Conservation (phyloP, 2,113 vertebrate genomes). For the Synodontis membranacea region DNA sequence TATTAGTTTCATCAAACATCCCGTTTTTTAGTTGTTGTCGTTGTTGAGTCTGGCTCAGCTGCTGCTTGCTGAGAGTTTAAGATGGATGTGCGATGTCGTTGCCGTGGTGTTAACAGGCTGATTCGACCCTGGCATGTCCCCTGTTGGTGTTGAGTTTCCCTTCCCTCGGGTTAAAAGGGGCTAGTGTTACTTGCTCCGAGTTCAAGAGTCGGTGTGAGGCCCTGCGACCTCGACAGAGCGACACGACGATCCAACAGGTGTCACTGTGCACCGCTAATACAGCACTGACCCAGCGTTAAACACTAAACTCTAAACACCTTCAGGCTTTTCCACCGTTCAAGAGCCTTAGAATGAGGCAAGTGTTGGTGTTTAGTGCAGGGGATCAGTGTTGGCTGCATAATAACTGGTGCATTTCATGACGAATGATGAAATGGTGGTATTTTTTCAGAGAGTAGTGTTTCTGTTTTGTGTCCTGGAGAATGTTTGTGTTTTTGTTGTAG, state of each 20-base stretch:
- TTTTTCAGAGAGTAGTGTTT: not conserved
- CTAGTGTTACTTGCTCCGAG: constrained; percentile 50
- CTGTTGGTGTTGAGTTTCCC: constrained; percentile 61
- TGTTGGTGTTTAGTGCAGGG: not conserved
- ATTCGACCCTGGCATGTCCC: constrained; percentile 49
- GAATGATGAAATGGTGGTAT: not conserved
- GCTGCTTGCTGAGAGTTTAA: constrained; percentile 14
- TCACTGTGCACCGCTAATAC: constrained; percentile 52
- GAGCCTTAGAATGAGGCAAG: not conserved
- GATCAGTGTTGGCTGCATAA: not conserved
- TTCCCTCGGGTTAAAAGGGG: constrained; percentile 43
- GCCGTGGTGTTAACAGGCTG: constrained; percentile 61
- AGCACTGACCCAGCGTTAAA: not conserved
- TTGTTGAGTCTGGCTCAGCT: not conserved
- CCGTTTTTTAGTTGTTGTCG: not conserved
- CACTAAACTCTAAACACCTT: not conserved
- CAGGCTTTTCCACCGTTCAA: not conserved
- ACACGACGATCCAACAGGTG: constrained; percentile 60
- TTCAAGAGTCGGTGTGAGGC: constrained; percentile 53
- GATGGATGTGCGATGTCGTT: constrained; percentile 35
- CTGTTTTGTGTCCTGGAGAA: not conserved
- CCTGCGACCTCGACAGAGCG: constrained; percentile 18
- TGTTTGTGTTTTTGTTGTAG: not conserved
- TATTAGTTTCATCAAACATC: not conserved
- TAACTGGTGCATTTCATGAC: not conserved